Conservation (phyloP, 1,140 invertebrate species). For the Aphis craccivora region DNA sequence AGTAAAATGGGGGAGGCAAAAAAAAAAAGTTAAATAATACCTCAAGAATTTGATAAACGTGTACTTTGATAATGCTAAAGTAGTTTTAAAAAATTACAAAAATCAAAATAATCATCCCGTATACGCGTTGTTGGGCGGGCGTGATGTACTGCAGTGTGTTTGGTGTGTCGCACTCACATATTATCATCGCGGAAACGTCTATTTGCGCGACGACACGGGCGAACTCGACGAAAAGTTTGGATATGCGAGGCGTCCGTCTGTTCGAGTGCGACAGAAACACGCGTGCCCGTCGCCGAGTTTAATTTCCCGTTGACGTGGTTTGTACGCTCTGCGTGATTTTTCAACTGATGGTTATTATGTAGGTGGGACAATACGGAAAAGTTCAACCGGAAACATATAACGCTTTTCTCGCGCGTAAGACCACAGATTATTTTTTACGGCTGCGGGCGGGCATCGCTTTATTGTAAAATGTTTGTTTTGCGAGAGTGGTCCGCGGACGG, state of each 20-base stretch:
- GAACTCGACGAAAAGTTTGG: background rate
- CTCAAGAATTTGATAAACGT: too few relatives aligned
- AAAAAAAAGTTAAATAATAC: too few relatives aligned
- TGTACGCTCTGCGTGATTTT: background rate
- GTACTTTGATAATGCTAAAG: too few relatives aligned
- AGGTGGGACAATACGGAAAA: background rate
- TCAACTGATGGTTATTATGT: background rate
- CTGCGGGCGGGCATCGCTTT: background rate
- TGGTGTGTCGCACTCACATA: background rate
- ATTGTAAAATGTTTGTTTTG: background rate
- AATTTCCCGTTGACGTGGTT: background rate
- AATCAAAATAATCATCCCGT: background rate
- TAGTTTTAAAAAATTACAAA: too few relatives aligned
- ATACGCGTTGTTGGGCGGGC: background rate
- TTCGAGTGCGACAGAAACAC: background rate
- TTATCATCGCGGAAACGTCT: background rate
- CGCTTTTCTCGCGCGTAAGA: background rate
- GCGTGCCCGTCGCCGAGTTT: background rate
- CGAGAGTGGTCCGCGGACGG: too few relatives aligned
- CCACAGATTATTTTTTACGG: background rate
- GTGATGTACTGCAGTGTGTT: background rate
- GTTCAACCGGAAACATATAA: background rate
- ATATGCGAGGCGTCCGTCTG: background rate
- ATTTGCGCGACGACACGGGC: background rate
- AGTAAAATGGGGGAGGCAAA: too few relatives aligned